Base-by-base conservation (phyloP, 2,888 invertebrate genomes). In the Rhodophaea formosa region DNA sequence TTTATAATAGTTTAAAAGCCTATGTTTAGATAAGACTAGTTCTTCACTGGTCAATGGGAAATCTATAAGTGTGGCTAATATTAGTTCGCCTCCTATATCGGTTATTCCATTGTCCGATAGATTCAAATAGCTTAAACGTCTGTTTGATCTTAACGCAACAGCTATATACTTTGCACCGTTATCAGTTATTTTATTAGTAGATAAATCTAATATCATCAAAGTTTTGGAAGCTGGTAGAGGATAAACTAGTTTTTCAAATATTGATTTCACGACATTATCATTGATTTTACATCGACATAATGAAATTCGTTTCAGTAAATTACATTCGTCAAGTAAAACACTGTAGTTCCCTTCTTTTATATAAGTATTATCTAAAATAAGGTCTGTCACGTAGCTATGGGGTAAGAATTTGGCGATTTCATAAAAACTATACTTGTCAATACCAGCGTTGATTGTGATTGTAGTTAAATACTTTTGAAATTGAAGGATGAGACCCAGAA, bases 181-280 rank as follows among this genome's bases (percentile, higher is more conserved):
- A 63, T 87, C 79, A 0, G 84, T 80, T 8, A 88, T 82, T 53
- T 52, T 71, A 56, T 88, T 88, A 0, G 80, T 71, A 1, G 84
- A 67, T 32, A 88, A 59, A 62, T 84, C 86, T 0, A 88, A 62
- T n/a, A 73, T 59, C 0, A 59, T 57, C 45, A 88, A 60, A 1
- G 68, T 68, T 56, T 70, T 74, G 0, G 85, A 80, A 0, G 80
- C 75, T 6, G 79, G 74, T 3, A 59, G 52, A 1, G 78, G 74
- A 49, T 67, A 61, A 0, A 12, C 16, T 0, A 88, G 51, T 32
- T 66, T 72, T 0, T 60, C 61, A 3, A 77, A 68, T 5, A 88
- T 75, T 2, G 60, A 72, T 60, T 75, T 65, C 0, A 84, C 8
- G 0, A 67, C 64, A 1, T 29, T 35, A 56, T 88, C 86, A 39